These are phyloP conservation scores for Furcula furcula DNA, from an alignment of 2,888 invertebrate genomes.

Conservation along the genomic window DNA sequence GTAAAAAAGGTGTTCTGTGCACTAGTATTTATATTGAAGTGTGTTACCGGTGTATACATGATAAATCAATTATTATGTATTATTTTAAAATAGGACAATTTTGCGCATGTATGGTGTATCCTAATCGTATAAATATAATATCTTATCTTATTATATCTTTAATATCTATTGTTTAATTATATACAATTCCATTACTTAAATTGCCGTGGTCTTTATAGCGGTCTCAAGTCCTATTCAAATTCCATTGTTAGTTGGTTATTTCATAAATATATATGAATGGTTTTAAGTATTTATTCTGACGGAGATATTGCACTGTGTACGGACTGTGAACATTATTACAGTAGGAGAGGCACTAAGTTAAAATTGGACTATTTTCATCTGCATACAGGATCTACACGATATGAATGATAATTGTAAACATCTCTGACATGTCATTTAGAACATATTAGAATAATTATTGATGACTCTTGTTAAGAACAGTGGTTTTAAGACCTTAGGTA, in stretches of 20 bases:
- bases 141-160: no score
- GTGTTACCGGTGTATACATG: constrained; percentile 46
- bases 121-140: constrained; percentile 42
- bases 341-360: no score
- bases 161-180: constrained; percentile 49
- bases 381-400: no score
- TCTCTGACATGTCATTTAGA: no score
- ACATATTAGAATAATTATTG: no score
- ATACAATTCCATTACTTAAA: constrained; percentile 37
- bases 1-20: constrained; percentile 57
- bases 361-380: no score
- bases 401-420: no score
- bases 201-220: constrained; percentile 22
- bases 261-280: no score
- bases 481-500: not conserved
- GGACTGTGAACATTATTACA: no score
- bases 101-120: constrained; percentile 34
- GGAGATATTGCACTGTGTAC: no score
- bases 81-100: constrained; percentile 39
- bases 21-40: constrained; percentile 49
- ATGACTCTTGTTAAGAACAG: not conserved
- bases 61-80: constrained; percentile 43
- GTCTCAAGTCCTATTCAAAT: constrained; percentile 25
- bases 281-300: not conserved
- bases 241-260: constrained; percentile 17